Evolutionary conservation across 2,888 invertebrate species (phyloP), one percentile per base, ranked within the genome.

Genomic region (Caenorhabditis virilis): DNA sequence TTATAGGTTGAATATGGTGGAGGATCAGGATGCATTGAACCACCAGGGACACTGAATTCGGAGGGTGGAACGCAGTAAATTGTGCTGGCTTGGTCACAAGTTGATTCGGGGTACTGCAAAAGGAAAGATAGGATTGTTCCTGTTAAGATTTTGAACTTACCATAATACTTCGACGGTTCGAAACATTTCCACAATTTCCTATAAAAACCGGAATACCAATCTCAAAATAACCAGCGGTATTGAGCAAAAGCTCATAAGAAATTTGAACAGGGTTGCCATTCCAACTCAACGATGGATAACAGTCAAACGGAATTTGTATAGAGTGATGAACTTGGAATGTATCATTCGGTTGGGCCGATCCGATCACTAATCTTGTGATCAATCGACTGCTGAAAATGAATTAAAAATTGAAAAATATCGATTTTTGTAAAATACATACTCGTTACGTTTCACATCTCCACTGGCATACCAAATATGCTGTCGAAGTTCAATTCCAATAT

Each of bases 1-100:
- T 41, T 26, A 15, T n/a, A 23, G 1, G 69, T 60, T 4, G 69
- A 70, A 46, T 70, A 70, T 9, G 69, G 69, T 25, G 69, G 69
- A 1, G 69, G 69, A 18, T 57, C 57, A 53, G 45, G 15, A 26
- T 52, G 18, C 9, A 5, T 4, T 15, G 7, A 4, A 20, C 20
- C 16, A 43, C 18, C 16, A 23, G 27, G 25, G 18, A 20, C 61
- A 30, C 63, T 63, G 20, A 59, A 42, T 23, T 70, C 66, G 1
- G 57, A 52, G 1, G 70, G 70, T 20, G 70, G 70, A 11, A 63
- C 48, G 43, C 64, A 64, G 39, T 70, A 70, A 52, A 64, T 64
- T 20, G 57, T 35, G 39, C 51, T 54, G 27, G 39, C 33, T n/a
- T 49, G 27, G 3, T 62, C 59, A 41, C 55, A 57, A 2, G 56